Conservation (phyloP, 2,888 invertebrate species). For the Bimastos eiseni region DNA sequence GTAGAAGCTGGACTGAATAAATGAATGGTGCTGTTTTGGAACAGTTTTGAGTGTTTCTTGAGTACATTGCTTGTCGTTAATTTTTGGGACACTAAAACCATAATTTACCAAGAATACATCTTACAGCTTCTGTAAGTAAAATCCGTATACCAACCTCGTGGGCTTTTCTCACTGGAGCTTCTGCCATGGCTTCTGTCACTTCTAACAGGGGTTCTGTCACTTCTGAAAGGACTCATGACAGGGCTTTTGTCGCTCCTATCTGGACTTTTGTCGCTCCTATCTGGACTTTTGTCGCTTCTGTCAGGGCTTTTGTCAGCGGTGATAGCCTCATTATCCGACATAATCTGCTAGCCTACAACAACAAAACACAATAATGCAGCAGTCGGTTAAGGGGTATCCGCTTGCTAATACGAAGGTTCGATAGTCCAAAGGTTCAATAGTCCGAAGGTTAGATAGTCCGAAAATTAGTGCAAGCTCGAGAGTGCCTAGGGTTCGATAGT, state of each 20-base stretch:
- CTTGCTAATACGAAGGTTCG: no score
- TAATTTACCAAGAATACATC: no score
- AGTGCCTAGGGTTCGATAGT: no score
- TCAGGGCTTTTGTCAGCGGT: neutral
- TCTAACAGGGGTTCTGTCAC: neutral
- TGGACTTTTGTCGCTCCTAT: neutral
- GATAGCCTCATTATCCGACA: neutral
- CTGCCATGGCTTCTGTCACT: neutral
- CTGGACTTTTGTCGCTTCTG: neutral
- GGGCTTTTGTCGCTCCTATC: neutral
- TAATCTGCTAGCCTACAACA: neutral
- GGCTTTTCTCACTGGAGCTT: neutral
- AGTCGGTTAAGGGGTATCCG: no score
- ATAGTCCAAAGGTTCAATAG: no score
- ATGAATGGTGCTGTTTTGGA: no score
- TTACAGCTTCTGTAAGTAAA: neutral
- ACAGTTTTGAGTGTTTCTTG: no score
- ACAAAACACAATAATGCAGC: neutral
- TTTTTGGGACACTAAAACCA: no score
- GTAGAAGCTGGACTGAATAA: no score
- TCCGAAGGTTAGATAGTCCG: no score
- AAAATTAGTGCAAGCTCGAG: no score
- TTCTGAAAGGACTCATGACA: neutral
- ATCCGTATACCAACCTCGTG: neutral
- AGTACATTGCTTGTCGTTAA: no score